These are phyloP conservation scores for Cephalopachus bancanus DNA, from an alignment of 2,797 vertebrate genomes.

Conservation along the genomic window DNA sequence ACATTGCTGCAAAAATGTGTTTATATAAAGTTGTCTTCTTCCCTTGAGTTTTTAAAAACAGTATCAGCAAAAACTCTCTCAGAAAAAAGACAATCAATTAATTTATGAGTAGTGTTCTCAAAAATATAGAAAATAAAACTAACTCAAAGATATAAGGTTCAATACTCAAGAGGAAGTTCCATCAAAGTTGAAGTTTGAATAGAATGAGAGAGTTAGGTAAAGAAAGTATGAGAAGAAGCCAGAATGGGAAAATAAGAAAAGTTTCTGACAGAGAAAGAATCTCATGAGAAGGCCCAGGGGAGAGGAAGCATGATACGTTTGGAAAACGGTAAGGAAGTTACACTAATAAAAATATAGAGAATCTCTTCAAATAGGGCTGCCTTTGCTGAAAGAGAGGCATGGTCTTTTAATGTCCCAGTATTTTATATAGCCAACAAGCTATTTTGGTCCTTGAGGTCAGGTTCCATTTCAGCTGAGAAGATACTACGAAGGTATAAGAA, in stretches of 20 bases:
- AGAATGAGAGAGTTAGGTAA: neutral
- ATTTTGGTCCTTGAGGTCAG: neutral
- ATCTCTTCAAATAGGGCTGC: neutral
- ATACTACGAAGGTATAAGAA: neutral
- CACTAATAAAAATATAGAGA: neutral
- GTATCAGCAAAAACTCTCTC: neutral
- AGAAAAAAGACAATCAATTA: neutral
- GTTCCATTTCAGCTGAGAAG: neutral
- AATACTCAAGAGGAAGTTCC: neutral
- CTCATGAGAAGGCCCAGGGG: neutral
- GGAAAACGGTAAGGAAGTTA: neutral
- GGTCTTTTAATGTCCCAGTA: neutral
- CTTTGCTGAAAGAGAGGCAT: neutral
- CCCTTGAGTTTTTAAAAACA: neutral
- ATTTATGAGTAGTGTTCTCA: neutral
- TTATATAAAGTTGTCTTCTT: neutral
- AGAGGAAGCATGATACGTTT: neutral
- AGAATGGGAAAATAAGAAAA: neutral
- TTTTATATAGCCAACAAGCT: neutral
- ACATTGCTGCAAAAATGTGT: neutral
- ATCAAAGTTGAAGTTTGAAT: constrained; percentile 21
- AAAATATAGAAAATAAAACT: neutral
- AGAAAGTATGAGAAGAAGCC: neutral
- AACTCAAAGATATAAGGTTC: neutral
- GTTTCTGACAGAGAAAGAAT: neutral